Base-by-base conservation (phyloP, 2,113 vertebrate genomes). In the Pollimyrus isidori region DNA sequence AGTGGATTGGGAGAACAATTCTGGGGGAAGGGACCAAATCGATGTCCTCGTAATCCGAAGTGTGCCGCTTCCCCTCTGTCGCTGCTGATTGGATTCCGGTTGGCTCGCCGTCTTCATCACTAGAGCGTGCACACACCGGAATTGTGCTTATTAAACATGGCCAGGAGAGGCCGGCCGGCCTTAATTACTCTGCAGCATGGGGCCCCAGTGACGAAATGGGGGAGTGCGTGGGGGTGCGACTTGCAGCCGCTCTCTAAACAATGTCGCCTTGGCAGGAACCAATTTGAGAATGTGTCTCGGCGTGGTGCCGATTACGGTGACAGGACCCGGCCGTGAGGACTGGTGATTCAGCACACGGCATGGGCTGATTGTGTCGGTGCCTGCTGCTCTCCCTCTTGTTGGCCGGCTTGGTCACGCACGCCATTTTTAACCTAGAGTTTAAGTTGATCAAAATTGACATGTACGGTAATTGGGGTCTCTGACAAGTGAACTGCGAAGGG, bases 1-100 rank as follows among this genome's bases (percentile, higher is more conserved):
- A 96, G 95, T 95, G 91, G 95, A 95, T 93, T 93, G 92, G 91
- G 92, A 92, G 92, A 56, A 56, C 53, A 93, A 90, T 89, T 90
- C 94, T 92, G 91, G 91, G 94, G 92, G 92, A 93, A 90, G 91
- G 94, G 92, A 93, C 92, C 91, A 93, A 93, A 91, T 94, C 92
- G 92, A 91, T 88, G 92, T 53, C 49, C 35, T 42, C 26, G 48
- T 39, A 45, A 10, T 49, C 76, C 52, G 91, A 82, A 92, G 91
- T 84, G 19, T 42, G 45, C 91, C 89, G 90, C 91, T 93, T 93
- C 26, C 69, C 89, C 49, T 73, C 89, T 90, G 91, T 95, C 93
- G 92, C 90, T 89, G 91, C 89, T 93, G 94, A 95, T 94, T 94
- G 95, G 93, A 91, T 65, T 93, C 90, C 62, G 92, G 92, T 93